These are phyloP conservation scores for Falcaria lacertinaria DNA, from an alignment of 2,888 invertebrate genomes.

Conservation along the genomic window DNA sequence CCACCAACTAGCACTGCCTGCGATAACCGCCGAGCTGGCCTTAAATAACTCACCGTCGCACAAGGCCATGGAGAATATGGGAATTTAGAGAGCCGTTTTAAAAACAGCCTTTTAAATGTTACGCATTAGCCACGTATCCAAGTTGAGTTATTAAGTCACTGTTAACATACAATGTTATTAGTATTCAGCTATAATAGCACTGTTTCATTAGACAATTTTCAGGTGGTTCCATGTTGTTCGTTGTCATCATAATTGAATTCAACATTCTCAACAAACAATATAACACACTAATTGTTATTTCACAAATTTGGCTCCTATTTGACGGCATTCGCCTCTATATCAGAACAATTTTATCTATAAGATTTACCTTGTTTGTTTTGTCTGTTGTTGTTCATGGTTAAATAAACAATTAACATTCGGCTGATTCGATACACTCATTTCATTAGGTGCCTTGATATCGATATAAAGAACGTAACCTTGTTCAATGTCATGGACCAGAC, in stretches of 20 bases:
- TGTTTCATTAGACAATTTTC: too few species aligned
- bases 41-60: neutral
- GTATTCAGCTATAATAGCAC: neutral
- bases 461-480: neutral
- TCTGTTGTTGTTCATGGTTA: constrained; percentile 15
- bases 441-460: constrained; percentile 5
- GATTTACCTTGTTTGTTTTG: constrained; percentile 9
- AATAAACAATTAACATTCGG: constrained; percentile 15
- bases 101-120: neutral
- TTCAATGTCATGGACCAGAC: neutral
- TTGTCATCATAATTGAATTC: too few species aligned
- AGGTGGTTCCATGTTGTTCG: too few species aligned
- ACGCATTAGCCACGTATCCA: neutral
- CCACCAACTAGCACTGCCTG: constrained; percentile 32
- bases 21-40: constrained; percentile 3
- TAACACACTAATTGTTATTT: too few species aligned
- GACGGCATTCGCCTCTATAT: neutral
- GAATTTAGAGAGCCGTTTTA: neutral
- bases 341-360: neutral
- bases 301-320: too few species aligned
- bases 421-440: constrained; percentile 9
- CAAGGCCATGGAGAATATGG: neutral
- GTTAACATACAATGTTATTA: too few species aligned
- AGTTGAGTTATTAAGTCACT: neutral
- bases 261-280: neutral